A percentile compares a stretch with the other conserved stretches of the same genome.
Conservation (phyloP, 1,140 invertebrate species). For the Lutraria rhynchaena region DNA sequence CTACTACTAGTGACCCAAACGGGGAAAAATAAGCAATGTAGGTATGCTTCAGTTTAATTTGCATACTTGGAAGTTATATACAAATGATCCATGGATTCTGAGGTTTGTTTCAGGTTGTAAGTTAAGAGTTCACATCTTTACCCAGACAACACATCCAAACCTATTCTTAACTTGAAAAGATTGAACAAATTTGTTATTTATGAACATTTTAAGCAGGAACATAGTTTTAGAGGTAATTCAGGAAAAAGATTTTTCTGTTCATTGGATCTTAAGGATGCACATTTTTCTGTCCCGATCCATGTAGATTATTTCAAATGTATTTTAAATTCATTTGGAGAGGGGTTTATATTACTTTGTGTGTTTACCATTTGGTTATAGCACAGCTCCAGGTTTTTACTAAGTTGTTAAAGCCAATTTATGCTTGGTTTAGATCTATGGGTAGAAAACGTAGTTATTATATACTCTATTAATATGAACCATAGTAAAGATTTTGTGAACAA, state of each 20-base stretch:
- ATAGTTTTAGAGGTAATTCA: slow-evolving; percentile 17
- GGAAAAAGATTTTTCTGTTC: slow-evolving; percentile 11
- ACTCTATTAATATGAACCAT: slow-evolving; percentile 9
- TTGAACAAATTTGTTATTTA: slow-evolving; percentile 8
- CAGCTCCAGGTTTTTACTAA: background rate
- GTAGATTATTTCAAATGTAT: slow-evolving; percentile 9
- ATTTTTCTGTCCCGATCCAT: slow-evolving; percentile 23
- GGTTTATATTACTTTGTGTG: background rate
- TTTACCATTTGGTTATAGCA: background rate
- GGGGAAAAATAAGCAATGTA: slow-evolving; percentile 5
- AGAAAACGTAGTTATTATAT: background rate
- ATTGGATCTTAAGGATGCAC: slow-evolving; percentile 8
- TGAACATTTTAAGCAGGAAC: slow-evolving; percentile 31
- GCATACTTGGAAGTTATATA: slow-evolving; percentile 23
- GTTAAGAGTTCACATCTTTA: background rate
- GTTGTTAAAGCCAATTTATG: slow-evolving; percentile 5
- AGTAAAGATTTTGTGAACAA: background rate
- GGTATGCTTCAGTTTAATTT: slow-evolving; percentile 20
- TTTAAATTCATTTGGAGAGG: slow-evolving; percentile 8
- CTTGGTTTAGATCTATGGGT: background rate
- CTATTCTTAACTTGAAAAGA: slow-evolving; percentile 11
- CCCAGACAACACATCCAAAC: background rate
- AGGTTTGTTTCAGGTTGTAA: background rate
- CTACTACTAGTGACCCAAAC: slow-evolving; percentile 2
- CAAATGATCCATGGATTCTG: slow-evolving; percentile 9